These are phyloP conservation scores for Clostera curtula DNA, from an alignment of 2,888 invertebrate species.

Conservation along the genomic window DNA sequence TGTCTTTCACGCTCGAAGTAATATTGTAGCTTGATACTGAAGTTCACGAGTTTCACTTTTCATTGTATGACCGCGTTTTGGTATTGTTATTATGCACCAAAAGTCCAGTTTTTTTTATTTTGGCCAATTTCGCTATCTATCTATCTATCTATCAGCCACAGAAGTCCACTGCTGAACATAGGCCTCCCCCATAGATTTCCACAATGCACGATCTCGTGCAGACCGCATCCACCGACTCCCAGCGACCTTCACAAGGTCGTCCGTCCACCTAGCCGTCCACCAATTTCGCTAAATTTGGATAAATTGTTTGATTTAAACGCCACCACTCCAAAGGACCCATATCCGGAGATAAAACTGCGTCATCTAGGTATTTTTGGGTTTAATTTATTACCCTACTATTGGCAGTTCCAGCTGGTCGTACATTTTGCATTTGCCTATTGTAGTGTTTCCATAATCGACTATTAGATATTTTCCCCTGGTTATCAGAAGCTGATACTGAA, in stretches of 20 bases:
- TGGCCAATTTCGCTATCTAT: too few relatives aligned
- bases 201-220: too few relatives aligned
- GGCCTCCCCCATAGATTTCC: too few relatives aligned
- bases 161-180: too few relatives aligned
- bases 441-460: constrained; percentile 7
- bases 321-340: constrained; percentile 9
- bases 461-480: constrained; percentile 3
- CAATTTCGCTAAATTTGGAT: constrained; percentile 8
- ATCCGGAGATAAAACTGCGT: constrained; percentile 4
- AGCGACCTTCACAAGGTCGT: too few relatives aligned
- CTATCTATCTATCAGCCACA: too few relatives aligned
- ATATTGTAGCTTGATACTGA: neutral
- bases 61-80: neutral
- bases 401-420: constrained; percentile 8
- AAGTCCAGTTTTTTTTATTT: too few relatives aligned
- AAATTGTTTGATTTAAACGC: constrained; percentile 3
- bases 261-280: too few relatives aligned
- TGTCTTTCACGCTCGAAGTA: neutral
- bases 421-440: constrained; percentile 5
- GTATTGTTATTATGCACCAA: too few relatives aligned
- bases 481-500: constrained; percentile 1
- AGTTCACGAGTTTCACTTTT: neutral
- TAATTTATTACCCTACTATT: constrained; percentile 6
- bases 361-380: constrained; percentile 7
- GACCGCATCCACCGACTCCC: too few relatives aligned